Evolutionary conservation across 2,797 vertebrate species (phyloP), one percentile per base, ranked within the genome.

Genomic region (Xenops minutus): DNA sequence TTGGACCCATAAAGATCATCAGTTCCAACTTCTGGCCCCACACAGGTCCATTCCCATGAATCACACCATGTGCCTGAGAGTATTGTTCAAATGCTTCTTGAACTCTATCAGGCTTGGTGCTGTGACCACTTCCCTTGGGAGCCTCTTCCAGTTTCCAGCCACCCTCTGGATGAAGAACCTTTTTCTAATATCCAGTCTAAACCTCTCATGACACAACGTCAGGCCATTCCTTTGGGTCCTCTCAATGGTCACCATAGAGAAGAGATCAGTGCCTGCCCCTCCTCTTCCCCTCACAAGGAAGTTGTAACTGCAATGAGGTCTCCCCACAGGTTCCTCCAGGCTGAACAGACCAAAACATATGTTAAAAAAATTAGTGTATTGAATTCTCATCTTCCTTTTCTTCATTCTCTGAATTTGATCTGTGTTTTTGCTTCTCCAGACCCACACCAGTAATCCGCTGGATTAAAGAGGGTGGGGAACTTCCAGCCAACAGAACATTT

Each of bases 401-500:
- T 62, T 14, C 15, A 64, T 34, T 80, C 30, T 22, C 58, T 81
- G 69, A 93, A 39, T 88, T n/a, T 13, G 10, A 34, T 63, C 20
- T 92, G 11, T 78, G 39, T 63, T 92, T 96, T 93, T 96, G n/a
- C 61, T 37, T 83, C 88, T 82, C 55, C 86, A 99, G 99, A 73
- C 99, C 99, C 75, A 99, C 99, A 27, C 99, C 99, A 1, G 91
- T 97, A 85, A 98, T 99, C 91, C 98, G 98, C 36, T 99, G 99
- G 99, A 97, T 94, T 88, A 99, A 99, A 98, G 97, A 99, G 85
- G 98, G 98, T 27, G 98, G 99, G 10, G 99, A 98, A 14, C 96
- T 99, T 69, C 98, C 99, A 7, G 83, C 87, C 56, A 98, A 98
- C 54, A 98, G 99, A 85, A 98, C 98, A 0, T 98, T 98, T 91